phyloP scores from a whole-genome alignment of 1,140 invertebrate species.

The Philopotamus ludificatus region DNA sequence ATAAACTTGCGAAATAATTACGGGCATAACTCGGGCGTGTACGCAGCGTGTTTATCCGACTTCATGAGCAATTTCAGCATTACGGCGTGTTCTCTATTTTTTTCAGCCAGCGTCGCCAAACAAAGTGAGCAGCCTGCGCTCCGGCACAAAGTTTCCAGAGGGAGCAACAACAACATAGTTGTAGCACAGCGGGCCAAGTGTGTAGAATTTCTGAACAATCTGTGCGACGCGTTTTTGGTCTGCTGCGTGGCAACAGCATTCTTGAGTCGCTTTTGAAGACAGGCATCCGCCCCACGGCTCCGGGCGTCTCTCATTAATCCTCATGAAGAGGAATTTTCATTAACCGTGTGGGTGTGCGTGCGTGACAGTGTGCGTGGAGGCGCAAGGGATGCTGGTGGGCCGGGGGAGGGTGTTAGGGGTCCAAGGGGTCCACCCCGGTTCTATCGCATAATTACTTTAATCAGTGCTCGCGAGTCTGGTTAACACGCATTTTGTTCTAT shows the following conservation, averaged over 20 bases:
- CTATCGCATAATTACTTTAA: no score
- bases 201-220: constrained; percentile 37
- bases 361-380: background rate
- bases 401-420: no score
- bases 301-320: constrained; percentile 37
- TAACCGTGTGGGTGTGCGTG: background rate
- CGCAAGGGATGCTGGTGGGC: no score
- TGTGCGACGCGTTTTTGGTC: constrained; percentile 38
- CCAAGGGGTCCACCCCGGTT: no score
- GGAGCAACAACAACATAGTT: constrained; percentile 1
- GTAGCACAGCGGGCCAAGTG: background rate
- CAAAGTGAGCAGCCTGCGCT: background rate
- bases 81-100: no score
- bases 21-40: no score
- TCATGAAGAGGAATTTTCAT: constrained; percentile 35
- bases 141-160: background rate
- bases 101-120: no score
- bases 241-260: constrained; percentile 32
- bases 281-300: constrained; percentile 23
- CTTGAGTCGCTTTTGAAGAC: constrained; percentile 24
- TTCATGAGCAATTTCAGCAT: no score
- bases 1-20: no score
- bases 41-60: no score
- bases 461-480: no score
- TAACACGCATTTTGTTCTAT: no score